Percentiles rank a stretch among this genome's conserved stretches.
Evolutionary conservation across 2,113 vertebrate species (phyloP).

Genomic region (Eulacestoma nigropectus): DNA sequence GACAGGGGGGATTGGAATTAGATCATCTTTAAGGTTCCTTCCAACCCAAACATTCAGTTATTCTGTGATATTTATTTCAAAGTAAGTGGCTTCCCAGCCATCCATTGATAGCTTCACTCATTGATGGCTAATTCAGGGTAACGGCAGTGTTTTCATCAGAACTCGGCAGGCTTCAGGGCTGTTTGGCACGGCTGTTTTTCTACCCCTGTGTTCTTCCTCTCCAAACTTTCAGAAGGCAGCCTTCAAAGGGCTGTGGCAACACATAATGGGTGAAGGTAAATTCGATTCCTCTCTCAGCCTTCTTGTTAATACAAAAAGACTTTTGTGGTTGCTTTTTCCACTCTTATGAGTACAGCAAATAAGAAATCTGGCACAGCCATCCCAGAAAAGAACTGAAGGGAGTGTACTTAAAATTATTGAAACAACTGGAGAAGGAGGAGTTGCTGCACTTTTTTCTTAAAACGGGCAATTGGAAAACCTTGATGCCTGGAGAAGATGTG

Average conservation of each 20-base stretch:
- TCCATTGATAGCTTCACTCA: rapidly evolving
- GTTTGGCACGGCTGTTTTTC: background rate
- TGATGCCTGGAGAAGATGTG: background rate
- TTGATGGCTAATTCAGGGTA: background rate
- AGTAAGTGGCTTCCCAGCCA: background rate
- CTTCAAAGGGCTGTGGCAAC: rapidly evolving
- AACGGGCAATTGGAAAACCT: background rate
- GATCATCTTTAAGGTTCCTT: background rate
- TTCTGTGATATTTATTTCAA: background rate
- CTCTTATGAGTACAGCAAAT: background rate
- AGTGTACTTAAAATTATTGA: background rate
- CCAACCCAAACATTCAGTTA: background rate
- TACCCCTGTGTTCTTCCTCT: background rate
- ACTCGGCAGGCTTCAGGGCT: background rate
- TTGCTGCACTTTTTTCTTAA: background rate
- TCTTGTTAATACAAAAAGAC: background rate
- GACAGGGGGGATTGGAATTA: background rate
- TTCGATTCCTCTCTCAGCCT: background rate
- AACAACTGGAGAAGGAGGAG: background rate
- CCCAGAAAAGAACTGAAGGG: background rate
- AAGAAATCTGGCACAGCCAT: background rate
- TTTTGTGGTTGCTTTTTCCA: background rate
- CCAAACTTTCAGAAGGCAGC: background rate
- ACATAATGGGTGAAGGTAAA: background rate
- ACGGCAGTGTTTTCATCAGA: background rate